phyloP scores from a whole-genome alignment of 1,140 invertebrate genomes.

The Neelides sp. region DNA sequence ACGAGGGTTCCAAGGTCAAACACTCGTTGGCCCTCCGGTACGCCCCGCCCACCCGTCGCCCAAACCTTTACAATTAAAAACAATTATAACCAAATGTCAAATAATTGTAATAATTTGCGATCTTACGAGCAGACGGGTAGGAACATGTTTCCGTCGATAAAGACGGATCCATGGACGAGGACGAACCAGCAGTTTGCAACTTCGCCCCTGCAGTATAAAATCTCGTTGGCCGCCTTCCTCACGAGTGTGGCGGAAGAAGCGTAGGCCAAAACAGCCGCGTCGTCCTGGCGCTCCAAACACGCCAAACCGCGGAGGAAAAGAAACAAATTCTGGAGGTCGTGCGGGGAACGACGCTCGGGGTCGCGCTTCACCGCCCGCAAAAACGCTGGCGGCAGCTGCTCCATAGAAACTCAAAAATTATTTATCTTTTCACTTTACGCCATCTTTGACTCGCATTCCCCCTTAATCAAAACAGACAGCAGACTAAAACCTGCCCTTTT shows the following conservation, averaged over 20 bases:
- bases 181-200: slow-evolving; percentile 72
- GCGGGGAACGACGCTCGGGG: slow-evolving; percentile 46
- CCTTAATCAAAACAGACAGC: neutral
- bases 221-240: slow-evolving; percentile 25
- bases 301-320: slow-evolving; percentile 14
- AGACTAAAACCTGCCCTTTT: neutral
- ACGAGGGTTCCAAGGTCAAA: slow-evolving; percentile 69
- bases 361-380: slow-evolving; percentile 47
- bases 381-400: slow-evolving; percentile 37
- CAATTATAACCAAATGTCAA: neutral
- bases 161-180: slow-evolving; percentile 68
- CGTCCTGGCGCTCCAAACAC: slow-evolving; percentile 9
- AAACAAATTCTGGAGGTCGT: slow-evolving; percentile 20
- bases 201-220: slow-evolving; percentile 59
- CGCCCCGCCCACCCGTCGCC: slow-evolving; percentile 57
- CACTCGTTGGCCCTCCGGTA: slow-evolving; percentile 66
- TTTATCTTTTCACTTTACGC: neutral
- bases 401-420: too few relatives aligned
- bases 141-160: slow-evolving; percentile 78
- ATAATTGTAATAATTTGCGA: neutral
- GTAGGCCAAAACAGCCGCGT: slow-evolving; percentile 12
- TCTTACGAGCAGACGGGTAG: slow-evolving; percentile 67
- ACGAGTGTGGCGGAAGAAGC: slow-evolving; percentile 13
- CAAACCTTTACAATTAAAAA: slow-evolving; percentile 56
- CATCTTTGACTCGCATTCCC: neutral